Percentiles rank a stretch among this genome's conserved stretches.
Evolutionary conservation across 2,797 vertebrate genomes (phyloP).

Genomic region (Iguana delicatissima): DNA sequence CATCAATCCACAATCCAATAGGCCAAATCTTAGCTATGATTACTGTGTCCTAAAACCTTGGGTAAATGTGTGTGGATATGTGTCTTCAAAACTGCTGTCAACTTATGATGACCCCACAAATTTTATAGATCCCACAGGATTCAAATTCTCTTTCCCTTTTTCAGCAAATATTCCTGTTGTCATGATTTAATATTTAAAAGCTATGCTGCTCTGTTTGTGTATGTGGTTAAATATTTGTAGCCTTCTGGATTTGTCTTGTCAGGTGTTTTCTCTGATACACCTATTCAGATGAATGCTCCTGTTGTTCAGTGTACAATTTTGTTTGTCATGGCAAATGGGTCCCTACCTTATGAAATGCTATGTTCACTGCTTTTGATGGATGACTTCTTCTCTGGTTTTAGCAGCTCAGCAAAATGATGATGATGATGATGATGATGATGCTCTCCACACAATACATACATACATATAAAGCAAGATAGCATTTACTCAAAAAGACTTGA

Average conservation of each 20-base stretch:
- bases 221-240: background rate
- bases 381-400: slow-evolving; percentile 14
- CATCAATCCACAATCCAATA: no score
- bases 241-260: background rate
- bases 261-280: slow-evolving; percentile 16
- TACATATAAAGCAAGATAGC: background rate
- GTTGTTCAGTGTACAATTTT: background rate
- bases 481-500: background rate
- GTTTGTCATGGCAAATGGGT: slow-evolving; percentile 20
- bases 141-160: background rate
- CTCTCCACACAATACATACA: no score
- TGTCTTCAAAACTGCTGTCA: no score
- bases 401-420: background rate
- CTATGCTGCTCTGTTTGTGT: background rate
- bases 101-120: no score
- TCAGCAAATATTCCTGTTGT: background rate
- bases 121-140: no score
- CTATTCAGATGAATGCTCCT: slow-evolving; percentile 12
- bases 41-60: no score
- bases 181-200: slow-evolving; percentile 21
- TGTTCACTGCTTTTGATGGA: background rate
- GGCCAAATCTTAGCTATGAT: no score
- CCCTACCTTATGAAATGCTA: background rate
- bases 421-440: no score
- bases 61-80: no score